A percentile compares a stretch with the other conserved stretches of the same genome.
Conservation (phyloP, 1,140 invertebrate genomes). For the Drosophila ambigua region DNA sequence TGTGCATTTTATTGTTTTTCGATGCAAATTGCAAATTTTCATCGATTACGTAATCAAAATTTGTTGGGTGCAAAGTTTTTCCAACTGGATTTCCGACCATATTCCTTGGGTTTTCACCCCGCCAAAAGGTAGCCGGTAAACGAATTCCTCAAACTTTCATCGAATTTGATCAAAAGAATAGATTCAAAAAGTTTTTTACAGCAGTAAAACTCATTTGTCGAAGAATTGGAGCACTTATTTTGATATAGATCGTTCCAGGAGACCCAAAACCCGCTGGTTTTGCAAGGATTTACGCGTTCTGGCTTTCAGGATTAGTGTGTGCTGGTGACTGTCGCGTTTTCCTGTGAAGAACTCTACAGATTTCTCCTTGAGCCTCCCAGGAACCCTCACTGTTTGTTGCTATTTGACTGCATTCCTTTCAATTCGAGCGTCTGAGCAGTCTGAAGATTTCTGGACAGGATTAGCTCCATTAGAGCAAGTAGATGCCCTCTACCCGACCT, state of each 20-base stretch:
- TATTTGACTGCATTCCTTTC: not conserved
- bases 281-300: constrained; percentile 19
- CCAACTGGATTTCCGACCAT: constrained; percentile 42
- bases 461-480: constrained; percentile 15
- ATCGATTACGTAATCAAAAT: constrained; percentile 79
- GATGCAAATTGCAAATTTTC: constrained; percentile 61
- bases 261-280: constrained; percentile 16
- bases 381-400: not conserved
- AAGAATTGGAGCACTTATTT: constrained; percentile 3
- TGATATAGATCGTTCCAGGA: constrained; percentile 14
- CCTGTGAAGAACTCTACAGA: not conserved
- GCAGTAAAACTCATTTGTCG: not conserved
- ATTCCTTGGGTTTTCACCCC: constrained; percentile 43
- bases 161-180: constrained; percentile 11
- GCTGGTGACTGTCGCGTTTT: not conserved
- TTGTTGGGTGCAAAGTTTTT: constrained; percentile 68
- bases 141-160: not conserved
- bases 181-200: constrained; percentile 14
- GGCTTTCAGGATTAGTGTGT: constrained; percentile 31
- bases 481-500: too few species aligned
- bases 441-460: constrained; percentile 62
- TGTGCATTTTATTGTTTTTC: constrained; percentile 49
- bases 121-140: constrained; percentile 41
- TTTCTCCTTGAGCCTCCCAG: not conserved
- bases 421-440: not conserved